Evolutionary conservation across 2,797 vertebrate genomes (phyloP).

Genomic region (Echiichthys vipera): DNA sequence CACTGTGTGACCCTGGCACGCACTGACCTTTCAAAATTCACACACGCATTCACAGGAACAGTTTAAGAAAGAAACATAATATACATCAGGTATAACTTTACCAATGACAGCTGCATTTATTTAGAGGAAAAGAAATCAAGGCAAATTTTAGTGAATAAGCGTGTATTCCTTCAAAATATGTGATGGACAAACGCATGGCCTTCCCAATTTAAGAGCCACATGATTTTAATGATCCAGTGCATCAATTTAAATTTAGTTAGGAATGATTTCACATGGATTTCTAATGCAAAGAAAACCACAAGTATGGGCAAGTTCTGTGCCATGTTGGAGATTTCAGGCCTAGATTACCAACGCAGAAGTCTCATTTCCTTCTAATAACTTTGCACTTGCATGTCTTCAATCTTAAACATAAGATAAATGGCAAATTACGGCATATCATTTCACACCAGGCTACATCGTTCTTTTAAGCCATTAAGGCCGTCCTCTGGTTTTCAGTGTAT

Average conservation of each 20-base stretch:
- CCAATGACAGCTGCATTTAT: conserved; percentile 21
- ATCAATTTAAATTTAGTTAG: neutral
- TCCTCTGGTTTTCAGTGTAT: neutral
- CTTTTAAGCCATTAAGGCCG: neutral
- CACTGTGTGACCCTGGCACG: conserved; percentile 34
- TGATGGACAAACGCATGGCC: conserved; percentile 12
- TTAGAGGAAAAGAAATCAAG: conserved; percentile 26
- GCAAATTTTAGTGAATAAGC: conserved; percentile 14
- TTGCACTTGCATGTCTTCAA: neutral
- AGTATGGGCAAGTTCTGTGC: no score
- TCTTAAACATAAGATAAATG: neutral
- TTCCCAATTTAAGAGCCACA: neutral
- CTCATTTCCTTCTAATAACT: neutral
- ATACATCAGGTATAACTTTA: conserved; percentile 22
- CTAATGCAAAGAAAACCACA: neutral
- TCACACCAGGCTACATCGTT: neutral
- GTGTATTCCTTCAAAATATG: conserved; percentile 21
- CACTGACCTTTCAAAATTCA: conserved; percentile 50
- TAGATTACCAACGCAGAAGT: neutral
- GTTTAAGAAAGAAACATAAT: conserved; percentile 34
- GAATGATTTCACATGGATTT: neutral
- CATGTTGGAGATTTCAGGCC: neutral
- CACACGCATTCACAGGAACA: conserved; percentile 33
- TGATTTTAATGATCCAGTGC: conserved; percentile 24
- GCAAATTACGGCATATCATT: neutral